Conservation (phyloP, 2,113 vertebrate species). For the Abramis brama region DNA sequence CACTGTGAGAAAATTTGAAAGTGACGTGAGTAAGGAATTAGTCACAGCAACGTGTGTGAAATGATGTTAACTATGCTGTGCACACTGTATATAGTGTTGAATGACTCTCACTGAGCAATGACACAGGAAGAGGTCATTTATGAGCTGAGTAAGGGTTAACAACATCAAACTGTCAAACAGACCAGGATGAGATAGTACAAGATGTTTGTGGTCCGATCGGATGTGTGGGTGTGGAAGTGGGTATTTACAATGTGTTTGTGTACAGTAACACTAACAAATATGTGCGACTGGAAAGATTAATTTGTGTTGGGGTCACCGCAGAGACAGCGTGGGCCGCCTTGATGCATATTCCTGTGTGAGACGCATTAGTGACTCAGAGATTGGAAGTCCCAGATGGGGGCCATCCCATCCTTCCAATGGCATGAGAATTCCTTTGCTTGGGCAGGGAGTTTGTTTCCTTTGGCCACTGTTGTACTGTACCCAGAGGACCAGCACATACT, state of each 20-base stretch:
- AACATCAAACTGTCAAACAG: constrained; percentile 33
- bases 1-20: constrained; percentile 49
- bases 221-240: constrained; percentile 41
- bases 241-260: constrained; percentile 23
- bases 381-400: constrained; percentile 83
- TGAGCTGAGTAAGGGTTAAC: constrained; percentile 18
- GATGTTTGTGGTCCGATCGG: constrained; percentile 33
- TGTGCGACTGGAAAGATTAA: constrained; percentile 69
- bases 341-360: constrained; percentile 80
- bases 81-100: not conserved
- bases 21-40: constrained; percentile 49
- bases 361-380: constrained; percentile 86
- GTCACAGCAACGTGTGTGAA: constrained; percentile 41
- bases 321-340: constrained; percentile 75
- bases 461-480: constrained; percentile 72
- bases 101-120: not conserved
- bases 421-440: constrained; percentile 86
- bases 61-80: not conserved
- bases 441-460: constrained; percentile 81
- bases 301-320: constrained; percentile 22
- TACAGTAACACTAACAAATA: constrained; percentile 83
- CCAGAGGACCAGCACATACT: constrained; percentile 42
- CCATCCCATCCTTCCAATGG: constrained; percentile 81
- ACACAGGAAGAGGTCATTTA: constrained; percentile 41
- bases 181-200: constrained; percentile 24